Evolutionary conservation across 2,113 vertebrate species (phyloP), one percentile per base, ranked within the genome.

Genomic region (Indicator maculatus): DNA sequence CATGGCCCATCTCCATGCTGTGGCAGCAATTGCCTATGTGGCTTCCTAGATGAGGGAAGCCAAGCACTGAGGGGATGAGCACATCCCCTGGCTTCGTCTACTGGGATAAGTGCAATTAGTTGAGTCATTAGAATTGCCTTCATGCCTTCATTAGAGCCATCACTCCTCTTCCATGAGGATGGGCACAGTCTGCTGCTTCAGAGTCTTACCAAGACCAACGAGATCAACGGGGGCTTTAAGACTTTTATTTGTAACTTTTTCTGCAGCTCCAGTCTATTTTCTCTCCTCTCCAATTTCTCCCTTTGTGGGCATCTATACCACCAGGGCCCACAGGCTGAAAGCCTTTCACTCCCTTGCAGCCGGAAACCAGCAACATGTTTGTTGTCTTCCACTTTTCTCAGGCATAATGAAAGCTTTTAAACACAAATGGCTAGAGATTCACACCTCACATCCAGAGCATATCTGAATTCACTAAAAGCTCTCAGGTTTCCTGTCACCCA

Each of bases 351-450:
- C n/a, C 16, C 55, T 16, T 66, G 17, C 50, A 83, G 27, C 52
- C 59, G 64, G 61, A 92, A 88, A 84, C 41, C 24, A 86, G 9
- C 1, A 2, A 83, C 65, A 64, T 77, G 58, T 90, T 95, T 92
- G 45, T 92, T 96, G 94, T 95, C 52, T 60, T 90, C 53, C 53
- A 74, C 38, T 45, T 78, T 81, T 65, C 77, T 75, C 73, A 84
- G 65, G 67, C 47, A 67, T 90, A 95, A 81, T 72, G 83, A 95
- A 93, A 93, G 73, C 65, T 90, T 92, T 93, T 60, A 95, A 93
- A 92, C 80, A 66, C 60, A 92, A 89, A 90, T 84, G 70, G 53
- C 65, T 90, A 65, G 84, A 90, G 65, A 92, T 78, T 95, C 83
- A 67, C 86, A 95, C 73, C 73, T 95, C 19, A 0, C 7, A 64